phyloP scores from a whole-genome alignment of 2,888 invertebrate genomes.

The Apoda limacodes region DNA sequence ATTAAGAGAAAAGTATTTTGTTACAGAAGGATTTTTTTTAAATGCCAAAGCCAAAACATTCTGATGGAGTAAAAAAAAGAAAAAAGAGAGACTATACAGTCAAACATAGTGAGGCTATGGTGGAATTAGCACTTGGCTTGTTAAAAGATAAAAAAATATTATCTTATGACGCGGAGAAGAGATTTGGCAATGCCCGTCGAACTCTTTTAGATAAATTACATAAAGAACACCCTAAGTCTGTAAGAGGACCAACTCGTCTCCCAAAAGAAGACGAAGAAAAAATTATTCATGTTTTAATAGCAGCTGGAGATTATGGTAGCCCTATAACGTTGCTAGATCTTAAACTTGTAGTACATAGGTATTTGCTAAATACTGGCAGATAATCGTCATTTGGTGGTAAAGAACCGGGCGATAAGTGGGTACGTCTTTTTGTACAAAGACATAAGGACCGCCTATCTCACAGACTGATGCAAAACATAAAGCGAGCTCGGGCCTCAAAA shows the following conservation, averaged over 20 bases:
- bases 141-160: slow-evolving; percentile 12
- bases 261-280: slow-evolving; percentile 9
- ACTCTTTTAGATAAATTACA: slow-evolving; percentile 14
- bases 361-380: slow-evolving; percentile 9
- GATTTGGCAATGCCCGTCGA: slow-evolving; percentile 14
- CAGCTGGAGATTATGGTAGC: slow-evolving; percentile 15
- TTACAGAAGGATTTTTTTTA: no score
- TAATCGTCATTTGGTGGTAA: slow-evolving; percentile 7
- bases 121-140: slow-evolving; percentile 11
- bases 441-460: slow-evolving; percentile 5
- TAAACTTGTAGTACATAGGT: slow-evolving; percentile 7
- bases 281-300: slow-evolving; percentile 13
- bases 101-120: slow-evolving; percentile 14
- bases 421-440: slow-evolving; percentile 7
- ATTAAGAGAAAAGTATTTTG: no score
- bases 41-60: no score
- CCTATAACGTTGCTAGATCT: slow-evolving; percentile 11
- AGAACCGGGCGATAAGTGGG: slow-evolving; percentile 13
- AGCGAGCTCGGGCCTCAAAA: slow-evolving; percentile 14
- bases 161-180: slow-evolving; percentile 13
- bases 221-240: slow-evolving; percentile 11
- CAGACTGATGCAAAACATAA: slow-evolving; percentile 12
- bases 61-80: no score
- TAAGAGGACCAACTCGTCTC: slow-evolving; percentile 11
- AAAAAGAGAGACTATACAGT: no score